These are phyloP conservation scores for Tapirus indicus DNA, from an alignment of 2,797 vertebrate species.

Conservation along the genomic window DNA sequence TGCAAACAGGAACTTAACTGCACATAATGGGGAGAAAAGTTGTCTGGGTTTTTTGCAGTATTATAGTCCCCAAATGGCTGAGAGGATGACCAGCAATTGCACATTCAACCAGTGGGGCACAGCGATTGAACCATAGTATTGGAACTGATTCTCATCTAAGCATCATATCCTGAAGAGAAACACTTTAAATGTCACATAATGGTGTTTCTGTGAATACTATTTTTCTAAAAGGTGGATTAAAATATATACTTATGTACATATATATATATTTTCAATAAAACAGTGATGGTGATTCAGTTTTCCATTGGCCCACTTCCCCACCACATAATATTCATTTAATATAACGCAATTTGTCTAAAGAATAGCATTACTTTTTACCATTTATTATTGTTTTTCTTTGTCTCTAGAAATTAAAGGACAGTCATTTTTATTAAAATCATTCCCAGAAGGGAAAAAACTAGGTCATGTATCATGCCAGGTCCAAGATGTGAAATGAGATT, in stretches of 20 bases:
- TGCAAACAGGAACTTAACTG: constrained; percentile 71
- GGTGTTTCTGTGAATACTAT: background rate
- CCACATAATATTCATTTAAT: background rate
- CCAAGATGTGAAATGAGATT: constrained; percentile 6
- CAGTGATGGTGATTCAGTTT: background rate
- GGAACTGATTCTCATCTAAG: background rate
- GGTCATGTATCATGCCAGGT: background rate
- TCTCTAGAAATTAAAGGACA: constrained; percentile 43
- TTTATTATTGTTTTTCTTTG: constrained; percentile 31
- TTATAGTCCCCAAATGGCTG: background rate
- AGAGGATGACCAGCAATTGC: background rate
- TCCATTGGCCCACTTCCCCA: background rate
- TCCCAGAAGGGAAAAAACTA: background rate
- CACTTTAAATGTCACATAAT: background rate
- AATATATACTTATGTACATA: background rate
- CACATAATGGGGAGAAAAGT: background rate
- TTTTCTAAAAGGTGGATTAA: background rate
- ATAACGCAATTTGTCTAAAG: constrained; percentile 2
- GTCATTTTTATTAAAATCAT: constrained; percentile 45
- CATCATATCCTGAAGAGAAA: background rate
- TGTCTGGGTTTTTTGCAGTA: background rate
- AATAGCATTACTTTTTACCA: background rate
- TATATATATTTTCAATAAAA: background rate
- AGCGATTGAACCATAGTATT: background rate
- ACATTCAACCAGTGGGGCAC: background rate